Evolutionary conservation across 2,113 vertebrate genomes (phyloP).

Genomic region (Zapornia atra): DNA sequence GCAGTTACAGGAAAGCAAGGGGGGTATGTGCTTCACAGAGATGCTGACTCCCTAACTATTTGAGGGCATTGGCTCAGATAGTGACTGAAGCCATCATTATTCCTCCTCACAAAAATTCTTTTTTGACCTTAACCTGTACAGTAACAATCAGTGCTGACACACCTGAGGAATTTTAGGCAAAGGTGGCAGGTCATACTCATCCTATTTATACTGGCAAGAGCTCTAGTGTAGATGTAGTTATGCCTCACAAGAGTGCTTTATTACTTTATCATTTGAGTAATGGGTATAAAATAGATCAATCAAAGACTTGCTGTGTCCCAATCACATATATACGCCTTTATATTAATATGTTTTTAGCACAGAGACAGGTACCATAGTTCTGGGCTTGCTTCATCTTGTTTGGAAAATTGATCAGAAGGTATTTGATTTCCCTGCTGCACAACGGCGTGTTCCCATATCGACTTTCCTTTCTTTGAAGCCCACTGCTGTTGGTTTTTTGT

Average conservation of each 20-base stretch:
- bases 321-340: not conserved
- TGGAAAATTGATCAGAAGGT: conserved; percentile 11
- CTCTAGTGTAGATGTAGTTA: not conserved
- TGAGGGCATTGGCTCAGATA: not conserved
- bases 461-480: conserved; percentile 11
- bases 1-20: not conserved
- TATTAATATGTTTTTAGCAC: not conserved
- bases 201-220: not conserved
- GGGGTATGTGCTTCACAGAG: not conserved
- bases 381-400: not conserved
- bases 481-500: not conserved
- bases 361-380: not conserved
- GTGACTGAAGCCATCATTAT: not conserved
- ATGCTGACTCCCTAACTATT: not conserved
- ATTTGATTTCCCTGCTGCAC: not conserved
- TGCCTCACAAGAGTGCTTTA: not conserved
- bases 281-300: not conserved
- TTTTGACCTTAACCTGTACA: not conserved
- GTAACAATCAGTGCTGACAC: not conserved
- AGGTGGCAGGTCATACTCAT: not conserved
- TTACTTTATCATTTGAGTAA: not conserved
- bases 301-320: not conserved
- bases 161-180: not conserved
- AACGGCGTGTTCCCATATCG: not conserved
- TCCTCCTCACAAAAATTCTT: not conserved